Evolutionary conservation across 2,113 vertebrate species (phyloP).

Genomic region (Malurus elegans): DNA sequence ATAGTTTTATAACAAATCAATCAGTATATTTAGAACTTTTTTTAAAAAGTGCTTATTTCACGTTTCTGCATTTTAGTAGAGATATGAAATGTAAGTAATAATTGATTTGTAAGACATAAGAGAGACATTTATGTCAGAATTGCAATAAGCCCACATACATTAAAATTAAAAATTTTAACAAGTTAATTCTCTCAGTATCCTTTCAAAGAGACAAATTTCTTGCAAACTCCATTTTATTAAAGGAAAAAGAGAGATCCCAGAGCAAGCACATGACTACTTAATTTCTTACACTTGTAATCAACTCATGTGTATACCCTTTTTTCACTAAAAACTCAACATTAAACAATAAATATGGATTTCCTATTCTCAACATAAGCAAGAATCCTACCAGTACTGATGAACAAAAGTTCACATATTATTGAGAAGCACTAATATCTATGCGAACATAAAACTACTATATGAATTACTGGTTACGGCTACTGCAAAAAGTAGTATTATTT

Average conservation of each 20-base stretch:
- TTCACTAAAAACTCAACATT: background rate
- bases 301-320: background rate
- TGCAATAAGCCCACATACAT: background rate
- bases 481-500: background rate
- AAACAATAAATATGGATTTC: background rate
- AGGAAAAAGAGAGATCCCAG: background rate
- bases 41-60: background rate
- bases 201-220: background rate
- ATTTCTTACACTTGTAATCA: background rate
- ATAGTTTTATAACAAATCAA: background rate
- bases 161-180: background rate
- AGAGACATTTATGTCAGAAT: background rate
- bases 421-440: background rate
- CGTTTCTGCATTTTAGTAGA: background rate
- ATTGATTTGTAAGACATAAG: background rate
- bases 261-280: background rate
- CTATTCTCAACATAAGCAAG: background rate
- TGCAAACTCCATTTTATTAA: background rate
- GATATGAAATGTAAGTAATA: background rate
- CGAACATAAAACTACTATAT: background rate
- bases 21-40: background rate
- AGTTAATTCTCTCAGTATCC: background rate
- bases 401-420: background rate
- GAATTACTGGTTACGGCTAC: background rate
- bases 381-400: background rate